Conservation (phyloP, 2,797 vertebrate genomes). For the Cichlasoma orientale region DNA sequence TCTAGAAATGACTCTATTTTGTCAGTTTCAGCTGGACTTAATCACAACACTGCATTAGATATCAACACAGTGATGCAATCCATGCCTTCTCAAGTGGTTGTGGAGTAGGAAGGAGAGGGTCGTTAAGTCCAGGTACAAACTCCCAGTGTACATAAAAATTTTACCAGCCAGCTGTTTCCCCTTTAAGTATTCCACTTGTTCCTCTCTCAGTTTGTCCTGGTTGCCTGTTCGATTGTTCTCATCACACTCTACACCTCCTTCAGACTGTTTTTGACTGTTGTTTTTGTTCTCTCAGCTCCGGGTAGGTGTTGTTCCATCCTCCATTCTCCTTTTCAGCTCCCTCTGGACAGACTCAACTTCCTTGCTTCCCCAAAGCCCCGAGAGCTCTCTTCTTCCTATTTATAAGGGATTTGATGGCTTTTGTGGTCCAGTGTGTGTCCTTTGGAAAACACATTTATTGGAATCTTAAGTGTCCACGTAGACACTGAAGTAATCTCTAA, state of each 20-base stretch:
- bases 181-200: constrained; percentile 28
- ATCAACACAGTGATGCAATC: neutral
- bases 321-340: constrained; percentile 44
- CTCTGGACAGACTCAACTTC: constrained; percentile 45
- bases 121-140: constrained; percentile 10
- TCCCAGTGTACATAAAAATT: constrained; percentile 18
- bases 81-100: neutral
- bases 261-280: constrained; percentile 40
- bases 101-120: neutral
- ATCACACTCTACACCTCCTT: constrained; percentile 38
- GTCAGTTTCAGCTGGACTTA: neutral
- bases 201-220: neutral
- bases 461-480: constrained; percentile 48
- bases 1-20: neutral
- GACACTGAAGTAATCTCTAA: constrained; percentile 33
- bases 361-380: constrained; percentile 30
- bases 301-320: constrained; percentile 60
- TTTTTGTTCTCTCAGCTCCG: constrained; percentile 37
- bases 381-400: constrained; percentile 49
- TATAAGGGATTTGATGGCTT: constrained; percentile 51
- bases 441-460: constrained; percentile 42
- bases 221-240: constrained; percentile 34
- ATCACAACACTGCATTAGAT: neutral
- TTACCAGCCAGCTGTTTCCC: constrained; percentile 21
- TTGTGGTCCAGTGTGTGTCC: constrained; percentile 52